Evolutionary conservation across 1,140 invertebrate genomes (phyloP), one percentile per base, ranked within the genome.

Genomic region (Drosophila rhopaloa): DNA sequence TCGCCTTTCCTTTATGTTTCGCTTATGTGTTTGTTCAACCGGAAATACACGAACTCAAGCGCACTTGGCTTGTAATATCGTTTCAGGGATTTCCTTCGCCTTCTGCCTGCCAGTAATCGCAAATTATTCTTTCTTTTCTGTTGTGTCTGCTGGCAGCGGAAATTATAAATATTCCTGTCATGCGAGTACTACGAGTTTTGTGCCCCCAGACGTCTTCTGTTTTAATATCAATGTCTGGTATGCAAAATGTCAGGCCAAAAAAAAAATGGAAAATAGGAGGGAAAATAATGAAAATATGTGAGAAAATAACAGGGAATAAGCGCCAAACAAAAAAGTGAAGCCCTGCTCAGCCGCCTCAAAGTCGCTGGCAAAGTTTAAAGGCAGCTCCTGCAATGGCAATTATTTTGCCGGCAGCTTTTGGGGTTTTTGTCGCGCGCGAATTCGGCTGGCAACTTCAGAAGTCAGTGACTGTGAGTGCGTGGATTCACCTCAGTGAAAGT

Each of bases 21-120:
- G 84, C 73, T 91, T 91, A 91, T 91, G 80, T 91, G 79, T 91
- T 91, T 86, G 85, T 91, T 91, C 89, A 91, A 91, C 90, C 89
- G 85, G 89, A 91, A 91, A 85, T 90, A 80, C 86, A 90, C 86
- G 86, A 90, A 90, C 82, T 82, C 81, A 84, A 90, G 81, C 82
- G 78, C 86, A 85, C 86, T 90, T 82, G 82, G 65, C 72, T 80
- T 85, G 79, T 85, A 81, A 77, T 72, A 72, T 71, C 68, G 68
- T 66, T 79, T 67, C 57, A 63, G 77, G 67, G 67, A 71, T 74
- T 73, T 74, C 35, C 56, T 74, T 84, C 79, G 82, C 78, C 77
- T 81, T 75, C 80, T 85, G 77, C 61, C 79, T 82, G 79, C 55
- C 80, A 73, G 83, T 83, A 86, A 86, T 86, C 83, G 76, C 83